Evolutionary conservation across 2,888 invertebrate genomes (phyloP), one percentile per base, ranked within the genome.

Genomic region (Adineta ricciae): DNA sequence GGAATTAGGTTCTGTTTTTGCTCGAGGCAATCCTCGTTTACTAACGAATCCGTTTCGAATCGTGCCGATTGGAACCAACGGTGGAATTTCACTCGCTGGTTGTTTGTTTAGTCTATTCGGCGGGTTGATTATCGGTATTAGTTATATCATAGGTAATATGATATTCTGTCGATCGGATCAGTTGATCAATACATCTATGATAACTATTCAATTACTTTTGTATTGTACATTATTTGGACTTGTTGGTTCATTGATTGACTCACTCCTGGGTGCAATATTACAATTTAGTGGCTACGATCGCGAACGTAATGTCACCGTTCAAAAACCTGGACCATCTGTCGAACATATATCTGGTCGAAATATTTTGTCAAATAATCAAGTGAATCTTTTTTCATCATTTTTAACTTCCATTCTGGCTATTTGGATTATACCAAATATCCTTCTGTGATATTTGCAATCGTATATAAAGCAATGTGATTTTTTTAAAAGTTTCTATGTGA

Each of bases 61-160:
- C 88, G 96, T 96, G 2, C 96, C 95, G 1, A 93, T 92, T 91
- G 95, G 96, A 73, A 96, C 96, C 38, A 96, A 96, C 91, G 96
- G 96, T 49, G 96, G 93, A 3, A 92, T 96, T n/a, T 94, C 95
- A 1, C 21, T 91, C 2, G 88, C 89, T 21, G 93, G 93, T 24
- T 88, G 92, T 14, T 1, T 93, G 87, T 89, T 91, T 86, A 93
- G 93, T 88, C 90, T 92, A 36, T 83, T 94, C 36, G 95, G 94
- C 32, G 95, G 95, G 16, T 87, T 93, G 41, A 88, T 92, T 2
- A 92, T 96, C 83, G 96, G 96, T 1, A 83, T 94, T 7, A 92
- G 93, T 11, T 94, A 94, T 89, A 0, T 90, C 94, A 72, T 89
- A 93, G 38, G 92, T 94, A 87, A 92, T 93, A 52, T 92, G 93